These are phyloP conservation scores for Emydoidea blandingii DNA, from an alignment of 2,797 vertebrate genomes.

Conservation along the genomic window DNA sequence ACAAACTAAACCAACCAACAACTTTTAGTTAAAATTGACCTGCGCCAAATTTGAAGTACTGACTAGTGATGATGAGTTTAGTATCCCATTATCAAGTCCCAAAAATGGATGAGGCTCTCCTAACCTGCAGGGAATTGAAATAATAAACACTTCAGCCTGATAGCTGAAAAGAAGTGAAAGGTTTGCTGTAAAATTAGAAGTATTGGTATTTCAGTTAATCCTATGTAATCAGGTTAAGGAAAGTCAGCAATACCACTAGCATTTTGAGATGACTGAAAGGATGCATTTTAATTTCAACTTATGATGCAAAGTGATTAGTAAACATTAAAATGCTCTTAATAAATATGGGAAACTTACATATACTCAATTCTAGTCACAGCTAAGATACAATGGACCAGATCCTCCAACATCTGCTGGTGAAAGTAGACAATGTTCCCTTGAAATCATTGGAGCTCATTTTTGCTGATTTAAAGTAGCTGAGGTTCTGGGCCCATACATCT, in stretches of 20 bases:
- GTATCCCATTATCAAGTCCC: slow-evolving; percentile 17
- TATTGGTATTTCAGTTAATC: neutral
- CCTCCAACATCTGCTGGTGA: neutral
- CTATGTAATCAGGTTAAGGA: neutral
- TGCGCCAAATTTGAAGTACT: slow-evolving; percentile 22
- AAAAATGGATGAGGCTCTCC: neutral
- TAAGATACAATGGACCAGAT: neutral
- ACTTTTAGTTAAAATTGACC: neutral
- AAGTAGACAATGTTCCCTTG: neutral
- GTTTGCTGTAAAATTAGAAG: neutral
- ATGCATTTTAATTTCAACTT: neutral
- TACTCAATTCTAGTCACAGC: neutral
- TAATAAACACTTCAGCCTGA: neutral
- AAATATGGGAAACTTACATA: neutral
- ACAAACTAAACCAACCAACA: neutral
- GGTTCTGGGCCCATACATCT: neutral
- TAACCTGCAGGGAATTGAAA: slow-evolving; percentile 9
- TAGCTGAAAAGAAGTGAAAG: neutral
- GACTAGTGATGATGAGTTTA: neutral
- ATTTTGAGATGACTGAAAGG: neutral
- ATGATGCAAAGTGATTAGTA: neutral
- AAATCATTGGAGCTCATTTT: neutral
- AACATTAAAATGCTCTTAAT: neutral
- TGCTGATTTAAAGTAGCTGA: neutral
- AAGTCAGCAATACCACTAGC: neutral